A percentile compares a stretch with the other conserved stretches of the same genome.
phyloP scores from a whole-genome alignment of 2,888 invertebrate genomes.

The Norana najaformis region DNA sequence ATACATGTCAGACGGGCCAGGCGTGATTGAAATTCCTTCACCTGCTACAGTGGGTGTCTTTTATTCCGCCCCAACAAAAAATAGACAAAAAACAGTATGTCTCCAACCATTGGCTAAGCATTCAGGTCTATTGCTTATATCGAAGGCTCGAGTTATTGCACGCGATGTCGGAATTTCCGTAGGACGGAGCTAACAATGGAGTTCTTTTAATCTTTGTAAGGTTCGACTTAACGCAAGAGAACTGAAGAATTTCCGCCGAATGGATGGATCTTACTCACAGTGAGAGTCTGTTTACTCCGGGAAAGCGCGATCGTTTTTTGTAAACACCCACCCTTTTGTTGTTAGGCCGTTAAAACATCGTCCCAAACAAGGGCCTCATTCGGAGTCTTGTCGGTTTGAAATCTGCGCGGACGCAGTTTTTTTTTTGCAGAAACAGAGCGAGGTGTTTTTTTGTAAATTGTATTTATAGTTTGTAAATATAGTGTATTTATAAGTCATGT shows the following conservation, averaged over 20 bases:
- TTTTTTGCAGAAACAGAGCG: no score
- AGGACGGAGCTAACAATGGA: neutral
- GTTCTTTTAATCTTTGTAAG: neutral
- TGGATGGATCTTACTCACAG: neutral
- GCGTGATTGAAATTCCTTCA: constrained; percentile 6
- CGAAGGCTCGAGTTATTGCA: neutral
- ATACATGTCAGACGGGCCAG: neutral
- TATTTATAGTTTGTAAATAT: no score
- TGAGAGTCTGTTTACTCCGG: neutral
- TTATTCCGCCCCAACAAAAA: neutral
- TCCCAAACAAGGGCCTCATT: neutral
- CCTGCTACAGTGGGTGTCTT: neutral
- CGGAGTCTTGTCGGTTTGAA: neutral
- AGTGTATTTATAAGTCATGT: no score
- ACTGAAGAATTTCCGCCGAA: neutral
- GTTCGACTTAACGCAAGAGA: neutral
- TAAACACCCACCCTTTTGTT: neutral
- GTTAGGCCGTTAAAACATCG: neutral
- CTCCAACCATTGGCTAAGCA: neutral
- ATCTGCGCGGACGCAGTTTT: no score
- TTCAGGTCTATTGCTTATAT: no score
- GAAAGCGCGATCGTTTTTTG: neutral
- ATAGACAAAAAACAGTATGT: neutral
- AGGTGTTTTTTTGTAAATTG: no score
- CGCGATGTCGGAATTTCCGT: neutral